Evolutionary conservation across 1,140 invertebrate genomes (phyloP).

Genomic region (Pomphorhynchus laevis): DNA sequence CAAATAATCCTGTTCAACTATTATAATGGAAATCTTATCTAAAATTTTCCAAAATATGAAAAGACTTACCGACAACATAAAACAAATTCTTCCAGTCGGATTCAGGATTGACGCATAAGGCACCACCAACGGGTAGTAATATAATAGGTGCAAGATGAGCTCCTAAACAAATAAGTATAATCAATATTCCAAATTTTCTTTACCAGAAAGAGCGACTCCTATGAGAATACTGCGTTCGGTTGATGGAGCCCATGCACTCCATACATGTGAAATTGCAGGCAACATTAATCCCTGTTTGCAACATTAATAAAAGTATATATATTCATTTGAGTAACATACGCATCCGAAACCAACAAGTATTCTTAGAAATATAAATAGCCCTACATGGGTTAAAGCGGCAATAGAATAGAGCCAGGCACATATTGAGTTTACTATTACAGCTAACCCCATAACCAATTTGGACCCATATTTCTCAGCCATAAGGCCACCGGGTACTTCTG

Average conservation of each 20-base stretch:
- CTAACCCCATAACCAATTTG: slow-evolving; percentile 15
- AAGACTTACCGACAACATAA: too few species aligned
- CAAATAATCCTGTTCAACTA: too few species aligned
- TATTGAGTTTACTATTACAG: slow-evolving; percentile 5
- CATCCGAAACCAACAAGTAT: slow-evolving; percentile 6
- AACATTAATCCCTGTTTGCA: slow-evolving; percentile 11
- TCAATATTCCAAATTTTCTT: too few species aligned
- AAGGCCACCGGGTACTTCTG: slow-evolving; percentile 16
- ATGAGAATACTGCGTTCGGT: slow-evolving; percentile 15
- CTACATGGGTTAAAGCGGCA: background rate
- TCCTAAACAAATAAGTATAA: too few species aligned
- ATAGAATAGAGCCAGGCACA: background rate
- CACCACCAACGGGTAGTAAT: slow-evolving; percentile 2
- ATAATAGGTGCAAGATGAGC: slow-evolving; percentile 5
- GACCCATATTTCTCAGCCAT: slow-evolving; percentile 18
- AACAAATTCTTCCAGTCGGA: too few species aligned
- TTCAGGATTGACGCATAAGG: slow-evolving; percentile 3
- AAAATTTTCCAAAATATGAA: too few species aligned
- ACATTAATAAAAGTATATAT: background rate
- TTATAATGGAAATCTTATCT: too few species aligned
- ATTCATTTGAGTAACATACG: background rate
- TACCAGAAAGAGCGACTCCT: slow-evolving; percentile 15
- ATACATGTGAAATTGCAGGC: slow-evolving; percentile 14
- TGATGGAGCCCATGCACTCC: slow-evolving; percentile 16
- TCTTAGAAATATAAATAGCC: slow-evolving; percentile 1